A percentile compares a stretch with the other conserved stretches of the same genome.
phyloP scores from a whole-genome alignment of 1,140 invertebrate genomes.

The Aphelinus certus region DNA sequence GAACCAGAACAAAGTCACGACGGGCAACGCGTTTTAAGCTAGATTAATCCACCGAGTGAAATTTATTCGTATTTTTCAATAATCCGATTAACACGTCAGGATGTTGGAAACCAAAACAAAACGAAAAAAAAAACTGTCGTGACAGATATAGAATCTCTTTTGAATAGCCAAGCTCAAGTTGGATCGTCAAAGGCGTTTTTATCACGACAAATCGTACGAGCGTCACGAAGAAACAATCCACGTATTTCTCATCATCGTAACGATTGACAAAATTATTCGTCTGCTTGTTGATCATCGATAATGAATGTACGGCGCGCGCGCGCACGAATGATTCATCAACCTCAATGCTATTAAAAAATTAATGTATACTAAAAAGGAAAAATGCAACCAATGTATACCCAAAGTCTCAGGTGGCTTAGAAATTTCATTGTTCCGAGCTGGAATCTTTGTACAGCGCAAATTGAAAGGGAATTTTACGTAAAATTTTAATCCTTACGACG shows the following conservation, averaged over 20 bases:
- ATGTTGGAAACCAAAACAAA: slow-evolving; percentile 15
- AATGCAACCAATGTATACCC: slow-evolving; percentile 62
- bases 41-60: not conserved
- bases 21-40: slow-evolving; percentile 5
- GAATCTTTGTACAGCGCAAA: slow-evolving; percentile 51
- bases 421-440: slow-evolving; percentile 42
- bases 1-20: slow-evolving; percentile 11
- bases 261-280: no score
- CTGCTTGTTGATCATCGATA: no score
- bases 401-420: slow-evolving; percentile 62
- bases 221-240: no score
- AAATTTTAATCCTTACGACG: no score
- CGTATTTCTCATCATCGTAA: no score
- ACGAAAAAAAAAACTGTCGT: slow-evolving; percentile 27
- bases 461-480: no score
- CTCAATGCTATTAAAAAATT: no score
- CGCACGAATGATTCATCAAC: no score
- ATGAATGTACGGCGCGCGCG: no score
- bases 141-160: slow-evolving; percentile 53
- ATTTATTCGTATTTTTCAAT: slow-evolving; percentile 57
- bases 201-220: no score
- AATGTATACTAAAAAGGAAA: slow-evolving; percentile 58
- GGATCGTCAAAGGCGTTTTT: no score
- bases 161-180: slow-evolving; percentile 1
- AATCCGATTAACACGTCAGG: slow-evolving; percentile 43